Conservation (phyloP, 1,140 invertebrate species). For the Lysiphlebus fabarum region DNA sequence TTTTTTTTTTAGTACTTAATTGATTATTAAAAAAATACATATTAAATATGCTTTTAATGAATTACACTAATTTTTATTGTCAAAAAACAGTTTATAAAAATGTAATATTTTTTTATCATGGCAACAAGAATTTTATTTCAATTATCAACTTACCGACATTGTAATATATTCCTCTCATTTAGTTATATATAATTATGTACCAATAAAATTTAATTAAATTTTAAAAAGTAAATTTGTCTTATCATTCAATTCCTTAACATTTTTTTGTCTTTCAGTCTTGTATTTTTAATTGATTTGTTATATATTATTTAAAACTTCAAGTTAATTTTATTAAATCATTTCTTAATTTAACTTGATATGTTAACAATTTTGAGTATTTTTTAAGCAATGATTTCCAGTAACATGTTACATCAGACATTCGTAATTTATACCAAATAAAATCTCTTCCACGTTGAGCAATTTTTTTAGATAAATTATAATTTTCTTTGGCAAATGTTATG, state of each 20-base stretch:
- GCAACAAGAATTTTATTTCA: slow-evolving; percentile 6
- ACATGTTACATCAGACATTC: slow-evolving; percentile 77
- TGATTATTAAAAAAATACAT: too few relatives aligned
- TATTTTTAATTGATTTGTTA: background rate
- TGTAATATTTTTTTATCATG: slow-evolving; percentile 37
- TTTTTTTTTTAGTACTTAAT: too few relatives aligned
- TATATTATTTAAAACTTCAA: slow-evolving; percentile 19
- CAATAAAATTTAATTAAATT: slow-evolving; percentile 22
- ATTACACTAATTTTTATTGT: background rate
- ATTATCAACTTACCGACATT: slow-evolving; percentile 27
- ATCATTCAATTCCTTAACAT: slow-evolving; percentile 25
- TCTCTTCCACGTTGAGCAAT: slow-evolving; percentile 81
- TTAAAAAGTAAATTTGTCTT: background rate
- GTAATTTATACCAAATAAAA: slow-evolving; percentile 82
- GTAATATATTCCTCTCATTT: slow-evolving; percentile 41
- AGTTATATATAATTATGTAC: slow-evolving; percentile 37
- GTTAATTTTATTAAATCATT: slow-evolving; percentile 57
- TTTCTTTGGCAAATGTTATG: slow-evolving; percentile 72
- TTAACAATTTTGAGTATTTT: slow-evolving; percentile 74
- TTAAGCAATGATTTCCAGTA: slow-evolving; percentile 85
- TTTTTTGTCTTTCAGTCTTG: slow-evolving; percentile 2
- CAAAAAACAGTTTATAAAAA: slow-evolving; percentile 6
- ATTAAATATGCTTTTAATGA: too few relatives aligned
- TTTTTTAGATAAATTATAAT: slow-evolving; percentile 72
- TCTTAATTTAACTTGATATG: slow-evolving; percentile 64